Evolutionary conservation across 2,113 vertebrate species (phyloP), one percentile per base, ranked within the genome.

Genomic region (Furnarius figulus): DNA sequence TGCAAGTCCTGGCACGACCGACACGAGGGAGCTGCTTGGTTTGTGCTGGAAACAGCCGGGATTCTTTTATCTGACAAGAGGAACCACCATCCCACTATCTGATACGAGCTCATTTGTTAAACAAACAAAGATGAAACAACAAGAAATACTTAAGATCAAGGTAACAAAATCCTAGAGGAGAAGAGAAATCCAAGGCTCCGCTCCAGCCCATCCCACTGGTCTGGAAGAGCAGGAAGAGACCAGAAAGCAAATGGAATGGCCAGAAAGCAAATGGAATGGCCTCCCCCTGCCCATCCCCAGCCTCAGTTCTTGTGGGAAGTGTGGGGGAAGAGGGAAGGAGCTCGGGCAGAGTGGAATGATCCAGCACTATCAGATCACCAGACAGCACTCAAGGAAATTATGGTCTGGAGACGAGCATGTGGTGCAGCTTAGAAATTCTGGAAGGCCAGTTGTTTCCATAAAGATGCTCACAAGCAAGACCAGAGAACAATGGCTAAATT

Each of bases 1-100:
- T 79, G 71, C 97, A 44, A 95, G 97, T 62, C 95, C 84, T 87
- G 90, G 95, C 97, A 95, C 1, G 85, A 92, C 47, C 42, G 37
- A 15, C 20, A 0, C 63, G 4, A 50, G 86, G 58, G 67, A 86
- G 87, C 58, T 0, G 50, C 37, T 21, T 18, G 50, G 72, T 55
- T 62, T 6, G 42, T 39, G 84, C 91, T 91, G 87, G 31, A 67
- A 89, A 61, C 14, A 30, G 70, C 33, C 5, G 9, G 52, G 66
- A 11, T 75, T 27, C 74, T 91, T 91, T 76, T 19, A 52, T 16
- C 46, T 17, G 79, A 68, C 58, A 53, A 66, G 65, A 78, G 74
- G 77, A 87, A 63, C 42, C 82, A 40, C 21, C 92, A 75, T 31
- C 76, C 76, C 87, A 22, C 65, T 39, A 76, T 77, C 93, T 90